These are phyloP conservation scores for Ptilonorhynchus violaceus DNA, from an alignment of 2,113 vertebrate species.

Conservation along the genomic window DNA sequence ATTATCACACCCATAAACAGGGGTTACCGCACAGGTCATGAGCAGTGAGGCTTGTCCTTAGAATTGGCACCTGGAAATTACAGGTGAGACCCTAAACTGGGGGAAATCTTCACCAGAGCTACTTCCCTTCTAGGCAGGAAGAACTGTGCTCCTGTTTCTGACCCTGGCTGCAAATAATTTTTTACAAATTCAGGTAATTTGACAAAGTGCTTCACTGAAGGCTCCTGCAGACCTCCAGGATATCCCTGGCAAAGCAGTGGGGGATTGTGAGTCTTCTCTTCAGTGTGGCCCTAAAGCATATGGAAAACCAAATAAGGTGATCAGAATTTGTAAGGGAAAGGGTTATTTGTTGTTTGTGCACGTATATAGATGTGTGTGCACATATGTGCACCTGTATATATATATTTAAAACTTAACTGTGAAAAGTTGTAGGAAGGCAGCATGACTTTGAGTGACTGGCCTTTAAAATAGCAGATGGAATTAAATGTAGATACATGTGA, in stretches of 20 bases:
- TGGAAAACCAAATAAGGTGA: neutral
- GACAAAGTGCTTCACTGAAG: neutral
- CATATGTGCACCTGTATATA: neutral
- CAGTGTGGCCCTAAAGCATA: neutral
- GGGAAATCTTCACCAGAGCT: neutral
- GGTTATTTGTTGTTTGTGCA: neutral
- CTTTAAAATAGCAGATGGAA: neutral
- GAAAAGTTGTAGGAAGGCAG: neutral
- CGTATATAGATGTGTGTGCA: neutral
- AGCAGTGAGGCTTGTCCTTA: neutral
- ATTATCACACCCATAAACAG: neutral
- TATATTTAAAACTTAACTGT: neutral
- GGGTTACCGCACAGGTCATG: fast-evolving
- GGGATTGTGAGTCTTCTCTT: neutral
- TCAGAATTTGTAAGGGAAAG: neutral
- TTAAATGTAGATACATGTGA: neutral
- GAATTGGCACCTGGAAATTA: neutral
- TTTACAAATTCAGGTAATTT: neutral
- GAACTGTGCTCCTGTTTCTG: neutral
- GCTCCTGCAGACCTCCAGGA: neutral
- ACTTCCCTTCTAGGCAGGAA: neutral
- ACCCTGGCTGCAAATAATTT: neutral
- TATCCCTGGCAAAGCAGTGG: neutral
- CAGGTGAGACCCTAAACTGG: neutral
- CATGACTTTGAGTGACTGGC: neutral